phyloP scores from a whole-genome alignment of 2,888 invertebrate species.

The Agrilus biguttatus region DNA sequence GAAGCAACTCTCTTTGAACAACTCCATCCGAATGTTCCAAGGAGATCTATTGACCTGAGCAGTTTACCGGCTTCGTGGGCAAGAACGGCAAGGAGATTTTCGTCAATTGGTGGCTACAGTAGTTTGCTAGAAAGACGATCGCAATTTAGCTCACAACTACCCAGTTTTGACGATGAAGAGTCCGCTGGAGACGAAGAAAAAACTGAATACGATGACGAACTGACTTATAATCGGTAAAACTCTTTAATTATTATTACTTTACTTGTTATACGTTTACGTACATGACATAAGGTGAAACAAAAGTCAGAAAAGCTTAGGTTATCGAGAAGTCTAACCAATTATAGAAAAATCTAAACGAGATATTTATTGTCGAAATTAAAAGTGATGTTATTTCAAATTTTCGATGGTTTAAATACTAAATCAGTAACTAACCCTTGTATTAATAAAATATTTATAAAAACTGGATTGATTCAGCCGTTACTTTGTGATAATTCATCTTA shows the following conservation, averaged over 20 bases:
- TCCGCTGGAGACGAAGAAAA: slow-evolving; percentile 23
- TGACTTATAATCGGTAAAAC: slow-evolving; percentile 20
- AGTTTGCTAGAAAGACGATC: slow-evolving; percentile 51
- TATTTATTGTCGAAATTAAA: not conserved
- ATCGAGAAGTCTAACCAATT: no score
- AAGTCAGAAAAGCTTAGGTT: not conserved
- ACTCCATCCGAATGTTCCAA: slow-evolving; percentile 33
- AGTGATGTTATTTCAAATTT: not conserved
- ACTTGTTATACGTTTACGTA: no score
- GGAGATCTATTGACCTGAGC: slow-evolving; percentile 26
- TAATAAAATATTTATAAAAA: no score
- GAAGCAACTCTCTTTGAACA: slow-evolving; percentile 51
- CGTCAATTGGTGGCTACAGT: slow-evolving; percentile 56
- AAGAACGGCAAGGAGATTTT: slow-evolving; percentile 37
- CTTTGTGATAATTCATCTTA: no score
- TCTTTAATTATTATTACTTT: not conserved
- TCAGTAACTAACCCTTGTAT: no score
- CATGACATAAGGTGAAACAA: no score
- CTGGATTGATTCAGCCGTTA: no score
- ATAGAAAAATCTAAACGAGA: no score
- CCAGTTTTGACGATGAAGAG: slow-evolving; percentile 43
- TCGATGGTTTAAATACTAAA: no score
- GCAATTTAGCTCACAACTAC: slow-evolving; percentile 44
- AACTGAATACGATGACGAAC: slow-evolving; percentile 24
- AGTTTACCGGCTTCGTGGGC: slow-evolving; percentile 25